phyloP scores from a whole-genome alignment of 2,797 vertebrate species.

The Pelobates cultripes region DNA sequence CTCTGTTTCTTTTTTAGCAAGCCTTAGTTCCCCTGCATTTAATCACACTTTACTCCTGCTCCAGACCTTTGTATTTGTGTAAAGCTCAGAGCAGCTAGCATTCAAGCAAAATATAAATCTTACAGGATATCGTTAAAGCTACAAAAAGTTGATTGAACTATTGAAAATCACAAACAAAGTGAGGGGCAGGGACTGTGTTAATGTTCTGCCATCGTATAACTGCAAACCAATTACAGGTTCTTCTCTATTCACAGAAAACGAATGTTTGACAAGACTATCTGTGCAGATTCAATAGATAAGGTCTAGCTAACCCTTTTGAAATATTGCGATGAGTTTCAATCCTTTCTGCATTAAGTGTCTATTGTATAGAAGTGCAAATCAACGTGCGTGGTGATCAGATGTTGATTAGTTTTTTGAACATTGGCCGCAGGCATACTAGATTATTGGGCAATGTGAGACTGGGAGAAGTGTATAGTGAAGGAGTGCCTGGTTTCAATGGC shows the following conservation, averaged over 20 bases:
- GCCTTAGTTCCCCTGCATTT: constrained; percentile 36
- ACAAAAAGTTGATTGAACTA: constrained; percentile 36
- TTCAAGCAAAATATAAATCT: constrained; percentile 40
- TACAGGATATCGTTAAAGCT: not conserved
- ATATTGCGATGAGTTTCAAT: not conserved
- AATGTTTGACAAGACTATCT: not conserved
- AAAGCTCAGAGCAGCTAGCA: not conserved
- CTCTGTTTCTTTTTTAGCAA: constrained; percentile 57
- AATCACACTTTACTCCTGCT: constrained; percentile 36
- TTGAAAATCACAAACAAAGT: constrained; percentile 7
- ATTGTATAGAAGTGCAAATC: not conserved
- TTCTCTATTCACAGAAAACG: not conserved
- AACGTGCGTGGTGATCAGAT: not conserved
- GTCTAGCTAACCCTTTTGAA: too few relatives aligned
- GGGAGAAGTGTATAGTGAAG: too few relatives aligned
- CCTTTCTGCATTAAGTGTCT: not conserved
- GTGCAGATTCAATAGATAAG: not conserved
- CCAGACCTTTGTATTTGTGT: constrained; percentile 21
- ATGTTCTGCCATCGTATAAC: not conserved
- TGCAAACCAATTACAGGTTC: not conserved
- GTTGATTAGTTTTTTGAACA: too few relatives aligned
- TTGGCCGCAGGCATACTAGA: too few relatives aligned
- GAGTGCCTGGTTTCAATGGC: too few relatives aligned
- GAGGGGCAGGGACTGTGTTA: not conserved
- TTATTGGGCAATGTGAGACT: too few relatives aligned